Percentiles rank a stretch among this genome's conserved stretches.
phyloP scores from a whole-genome alignment of 2,113 vertebrate species.

The Pandion haliaetus region DNA sequence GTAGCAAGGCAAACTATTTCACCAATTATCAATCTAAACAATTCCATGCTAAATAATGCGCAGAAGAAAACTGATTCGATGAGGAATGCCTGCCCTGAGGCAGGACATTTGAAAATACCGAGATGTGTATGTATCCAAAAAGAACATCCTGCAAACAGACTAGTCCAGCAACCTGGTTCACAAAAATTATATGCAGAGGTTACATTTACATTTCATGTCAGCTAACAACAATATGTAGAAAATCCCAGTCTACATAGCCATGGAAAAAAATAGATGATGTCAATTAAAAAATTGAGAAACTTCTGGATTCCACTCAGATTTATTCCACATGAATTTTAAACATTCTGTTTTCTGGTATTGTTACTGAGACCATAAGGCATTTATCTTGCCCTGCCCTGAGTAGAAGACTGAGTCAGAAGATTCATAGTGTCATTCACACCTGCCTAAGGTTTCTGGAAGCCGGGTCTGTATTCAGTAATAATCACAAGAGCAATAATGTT shows the following conservation, averaged over 20 bases:
- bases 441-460: background rate
- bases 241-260: background rate
- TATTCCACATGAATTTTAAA: background rate
- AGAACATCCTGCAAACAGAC: background rate
- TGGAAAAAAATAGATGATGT: background rate
- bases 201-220: background rate
- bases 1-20: background rate
- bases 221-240: background rate
- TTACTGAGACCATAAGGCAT: background rate
- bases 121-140: background rate
- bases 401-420: background rate
- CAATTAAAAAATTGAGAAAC: background rate
- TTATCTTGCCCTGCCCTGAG: background rate
- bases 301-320: background rate
- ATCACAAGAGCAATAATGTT: background rate
- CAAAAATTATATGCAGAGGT: background rate
- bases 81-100: background rate
- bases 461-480: background rate
- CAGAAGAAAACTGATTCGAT: background rate
- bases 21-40: background rate
- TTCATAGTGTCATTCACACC: background rate
- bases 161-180: background rate
- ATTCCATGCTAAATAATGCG: background rate
- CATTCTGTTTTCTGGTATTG: background rate
- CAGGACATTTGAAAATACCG: background rate